Evolutionary conservation across 2,888 invertebrate genomes (phyloP).

Genomic region (Oeneis ivallda): DNA sequence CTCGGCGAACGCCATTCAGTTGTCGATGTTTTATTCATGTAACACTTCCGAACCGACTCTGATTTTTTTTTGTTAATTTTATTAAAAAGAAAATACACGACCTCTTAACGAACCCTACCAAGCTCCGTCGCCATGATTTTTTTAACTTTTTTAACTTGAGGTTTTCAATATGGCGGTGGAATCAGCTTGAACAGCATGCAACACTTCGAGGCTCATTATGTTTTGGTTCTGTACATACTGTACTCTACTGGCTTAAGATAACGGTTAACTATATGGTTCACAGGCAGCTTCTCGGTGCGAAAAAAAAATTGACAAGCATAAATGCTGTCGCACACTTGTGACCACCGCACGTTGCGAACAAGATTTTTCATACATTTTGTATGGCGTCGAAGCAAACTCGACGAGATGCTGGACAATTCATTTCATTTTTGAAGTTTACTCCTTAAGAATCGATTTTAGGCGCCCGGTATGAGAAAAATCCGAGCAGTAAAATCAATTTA

Average conservation of each 20-base stretch:
- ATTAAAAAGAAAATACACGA: constrained; percentile 43
- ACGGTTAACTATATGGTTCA: constrained; percentile 29
- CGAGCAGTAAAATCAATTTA: too few relatives aligned
- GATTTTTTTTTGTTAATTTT: constrained; percentile 44
- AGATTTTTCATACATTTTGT: too few relatives aligned
- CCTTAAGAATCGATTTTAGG: too few relatives aligned
- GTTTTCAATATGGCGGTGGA: constrained; percentile 43
- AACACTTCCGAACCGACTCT: constrained; percentile 59
- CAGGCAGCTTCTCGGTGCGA: neutral
- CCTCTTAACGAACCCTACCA: constrained; percentile 43
- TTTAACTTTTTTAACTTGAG: constrained; percentile 8
- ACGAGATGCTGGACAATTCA: too few relatives aligned
- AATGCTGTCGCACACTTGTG: too few relatives aligned
- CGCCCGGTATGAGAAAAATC: too few relatives aligned
- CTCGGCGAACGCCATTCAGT: constrained; percentile 50
- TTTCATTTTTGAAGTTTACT: too few relatives aligned
- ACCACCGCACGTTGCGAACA: too few relatives aligned
- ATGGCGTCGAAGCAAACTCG: too few relatives aligned
- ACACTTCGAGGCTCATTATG: constrained; percentile 53
- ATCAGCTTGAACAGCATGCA: constrained; percentile 54
- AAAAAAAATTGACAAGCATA: neutral
- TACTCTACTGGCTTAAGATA: constrained; percentile 45
- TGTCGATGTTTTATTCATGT: constrained; percentile 64
- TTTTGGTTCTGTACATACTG: constrained; percentile 60
- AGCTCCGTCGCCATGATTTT: constrained; percentile 40